These are phyloP conservation scores for Pipistrellus pygmaeus DNA, from an alignment of 2,797 vertebrate genomes.

Conservation along the genomic window DNA sequence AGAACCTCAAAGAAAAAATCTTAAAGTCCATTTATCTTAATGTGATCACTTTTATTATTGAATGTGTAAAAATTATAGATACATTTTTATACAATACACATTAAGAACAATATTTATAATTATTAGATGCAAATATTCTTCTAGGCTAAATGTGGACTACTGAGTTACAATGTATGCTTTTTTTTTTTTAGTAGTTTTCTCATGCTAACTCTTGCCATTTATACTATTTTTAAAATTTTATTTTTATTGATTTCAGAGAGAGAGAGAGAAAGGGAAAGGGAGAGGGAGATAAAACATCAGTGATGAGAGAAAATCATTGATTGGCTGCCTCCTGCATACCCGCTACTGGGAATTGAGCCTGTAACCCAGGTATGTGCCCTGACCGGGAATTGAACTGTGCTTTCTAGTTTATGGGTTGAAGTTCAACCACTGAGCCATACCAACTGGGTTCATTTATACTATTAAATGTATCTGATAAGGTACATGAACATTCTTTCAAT, in stretches of 20 bases:
- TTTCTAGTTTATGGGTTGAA: too few species aligned
- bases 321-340: too few species aligned
- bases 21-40: conserved; percentile 33
- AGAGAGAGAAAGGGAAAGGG: too few species aligned
- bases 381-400: too few species aligned
- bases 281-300: too few species aligned
- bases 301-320: too few species aligned
- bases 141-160: not conserved
- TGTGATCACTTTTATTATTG: conserved; percentile 45
- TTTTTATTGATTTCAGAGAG: too few species aligned
- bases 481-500: not conserved
- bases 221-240: not conserved
- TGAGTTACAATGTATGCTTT: conserved; percentile 8
- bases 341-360: too few species aligned
- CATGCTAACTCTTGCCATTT: not conserved
- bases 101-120: conserved; percentile 17
- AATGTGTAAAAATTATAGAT: conserved; percentile 3
- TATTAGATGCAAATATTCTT: not conserved
- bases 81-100: conserved; percentile 23
- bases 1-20: conserved; percentile 17
- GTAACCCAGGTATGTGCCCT: too few species aligned
- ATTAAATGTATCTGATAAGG: not conserved
- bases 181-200: not conserved
- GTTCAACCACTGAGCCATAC: too few species aligned
- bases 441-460: not conserved